Percentiles rank a stretch among this genome's conserved stretches.
These are phyloP conservation scores for Manis crassicaudata DNA, from an alignment of 2,797 vertebrate genomes.

Conservation along the genomic window DNA sequence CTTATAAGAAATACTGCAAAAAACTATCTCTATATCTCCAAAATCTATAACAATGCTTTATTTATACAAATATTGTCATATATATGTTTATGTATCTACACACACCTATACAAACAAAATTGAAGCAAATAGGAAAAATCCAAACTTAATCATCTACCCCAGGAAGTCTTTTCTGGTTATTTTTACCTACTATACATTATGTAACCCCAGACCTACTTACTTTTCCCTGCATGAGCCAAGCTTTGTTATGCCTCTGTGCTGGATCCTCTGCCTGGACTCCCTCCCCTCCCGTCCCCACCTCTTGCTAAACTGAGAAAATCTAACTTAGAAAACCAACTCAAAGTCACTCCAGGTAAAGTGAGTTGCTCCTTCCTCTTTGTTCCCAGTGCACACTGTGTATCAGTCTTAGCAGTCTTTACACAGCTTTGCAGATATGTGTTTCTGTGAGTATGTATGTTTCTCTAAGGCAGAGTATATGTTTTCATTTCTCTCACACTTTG, in stretches of 20 bases:
- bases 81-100: neutral
- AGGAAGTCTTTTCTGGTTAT: constrained; percentile 23
- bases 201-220: constrained; percentile 40
- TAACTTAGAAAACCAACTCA: neutral
- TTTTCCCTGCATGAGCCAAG: neutral
- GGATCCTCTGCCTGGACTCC: neutral
- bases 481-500: neutral
- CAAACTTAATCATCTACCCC: neutral
- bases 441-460: neutral
- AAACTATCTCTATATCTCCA: neutral
- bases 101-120: neutral
- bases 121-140: constrained; percentile 10
- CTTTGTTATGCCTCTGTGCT: neutral
- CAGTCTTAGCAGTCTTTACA: neutral
- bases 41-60: neutral
- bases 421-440: neutral
- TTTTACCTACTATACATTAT: constrained; percentile 20
- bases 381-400: too few species aligned
- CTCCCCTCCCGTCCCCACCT: neutral
- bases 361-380: neutral
- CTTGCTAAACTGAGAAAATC: constrained; percentile 11
- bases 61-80: neutral
- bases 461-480: neutral
- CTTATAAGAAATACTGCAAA: constrained; percentile 16
- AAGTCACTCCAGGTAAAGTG: neutral